These are phyloP conservation scores for Macrotrachela quadricornifera DNA, from an alignment of 1,140 invertebrate species.

Conservation along the genomic window DNA sequence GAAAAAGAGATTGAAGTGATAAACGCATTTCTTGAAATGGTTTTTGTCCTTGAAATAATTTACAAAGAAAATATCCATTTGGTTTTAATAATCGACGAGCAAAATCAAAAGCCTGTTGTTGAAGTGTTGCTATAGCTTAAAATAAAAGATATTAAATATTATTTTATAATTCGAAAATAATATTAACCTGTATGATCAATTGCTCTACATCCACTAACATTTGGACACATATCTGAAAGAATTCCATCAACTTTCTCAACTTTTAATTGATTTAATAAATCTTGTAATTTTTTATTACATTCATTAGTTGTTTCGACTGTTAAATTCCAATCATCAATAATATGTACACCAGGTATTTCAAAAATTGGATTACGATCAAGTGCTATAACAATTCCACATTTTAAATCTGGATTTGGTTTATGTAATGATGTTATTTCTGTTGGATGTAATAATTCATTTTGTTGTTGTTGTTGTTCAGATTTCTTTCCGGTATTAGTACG, in stretches of 20 bases:
- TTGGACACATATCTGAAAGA: constrained; percentile 88
- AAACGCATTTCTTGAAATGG: constrained; percentile 45
- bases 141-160: neutral
- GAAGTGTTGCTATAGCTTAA: constrained; percentile 1
- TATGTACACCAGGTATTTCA: constrained; percentile 52
- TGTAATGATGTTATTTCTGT: constrained; percentile 3
- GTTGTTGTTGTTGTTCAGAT: neutral
- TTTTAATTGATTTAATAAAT: constrained; percentile 38
- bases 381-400: constrained; percentile 40
- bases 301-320: constrained; percentile 35
- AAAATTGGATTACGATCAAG: constrained; percentile 56
- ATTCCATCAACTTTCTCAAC: constrained; percentile 48
- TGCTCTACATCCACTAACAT: constrained; percentile 51
- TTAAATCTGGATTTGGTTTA: constrained; percentile 24
- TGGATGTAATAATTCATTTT: neutral
- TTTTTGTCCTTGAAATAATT: constrained; percentile 64
- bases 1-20: constrained; percentile 40
- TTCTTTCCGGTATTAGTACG: constrained; percentile 29
- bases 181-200: constrained; percentile 45
- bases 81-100: constrained; percentile 42
- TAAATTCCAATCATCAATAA: constrained; percentile 57
- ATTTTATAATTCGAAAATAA: neutral
- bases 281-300: constrained; percentile 14
- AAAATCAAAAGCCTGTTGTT: constrained; percentile 35
- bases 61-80: constrained; percentile 40